A percentile compares a stretch with the other conserved stretches of the same genome.
Evolutionary conservation across 2,888 invertebrate genomes (phyloP).

Genomic region (Vannuccia rotundouncinata): DNA sequence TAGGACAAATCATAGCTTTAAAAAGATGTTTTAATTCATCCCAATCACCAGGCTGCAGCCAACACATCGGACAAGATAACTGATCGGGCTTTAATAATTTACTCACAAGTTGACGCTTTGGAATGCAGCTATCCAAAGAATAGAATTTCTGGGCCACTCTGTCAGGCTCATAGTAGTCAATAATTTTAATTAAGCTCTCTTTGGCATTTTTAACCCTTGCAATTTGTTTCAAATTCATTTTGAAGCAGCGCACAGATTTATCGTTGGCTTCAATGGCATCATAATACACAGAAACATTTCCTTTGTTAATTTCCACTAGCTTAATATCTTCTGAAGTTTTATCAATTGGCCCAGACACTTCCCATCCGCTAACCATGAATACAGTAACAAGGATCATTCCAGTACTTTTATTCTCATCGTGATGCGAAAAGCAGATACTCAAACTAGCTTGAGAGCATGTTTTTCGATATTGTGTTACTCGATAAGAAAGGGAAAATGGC

Average conservation of each 20-base stretch:
- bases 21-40: background rate
- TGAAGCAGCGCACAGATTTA: background rate
- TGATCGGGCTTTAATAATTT: background rate
- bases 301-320: background rate
- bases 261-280: background rate
- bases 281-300: conserved; percentile 5
- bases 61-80: background rate
- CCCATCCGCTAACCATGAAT: background rate
- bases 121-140: background rate
- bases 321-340: background rate
- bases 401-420: background rate
- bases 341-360: background rate
- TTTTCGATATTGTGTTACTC: background rate
- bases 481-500: background rate
- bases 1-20: background rate
- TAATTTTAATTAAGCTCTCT: background rate
- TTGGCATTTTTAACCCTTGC: background rate
- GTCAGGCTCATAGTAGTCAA: background rate
- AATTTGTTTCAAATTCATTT: background rate
- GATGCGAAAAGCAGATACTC: background rate
- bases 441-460: background rate
- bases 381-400: background rate
- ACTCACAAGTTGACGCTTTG: background rate
- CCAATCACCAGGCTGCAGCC: background rate
- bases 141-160: background rate